Evolutionary conservation across 2,113 vertebrate species (phyloP).

Genomic region (Lichenostomus cassidix): DNA sequence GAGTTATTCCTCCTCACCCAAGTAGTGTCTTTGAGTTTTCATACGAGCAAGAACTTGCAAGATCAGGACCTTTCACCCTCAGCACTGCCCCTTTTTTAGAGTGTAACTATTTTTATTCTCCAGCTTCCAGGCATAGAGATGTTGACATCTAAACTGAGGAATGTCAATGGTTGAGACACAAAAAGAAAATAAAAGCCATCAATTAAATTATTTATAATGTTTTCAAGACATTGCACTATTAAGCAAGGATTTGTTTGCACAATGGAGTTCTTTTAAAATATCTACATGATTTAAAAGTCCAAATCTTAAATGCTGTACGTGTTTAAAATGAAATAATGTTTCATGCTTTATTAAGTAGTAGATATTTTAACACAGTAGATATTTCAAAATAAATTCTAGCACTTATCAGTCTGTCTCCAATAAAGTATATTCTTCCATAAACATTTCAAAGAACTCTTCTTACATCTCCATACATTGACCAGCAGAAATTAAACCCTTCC

Average conservation of each 20-base stretch:
- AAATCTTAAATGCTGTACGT: not conserved
- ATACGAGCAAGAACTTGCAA: conserved; percentile 14
- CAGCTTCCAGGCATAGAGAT: conserved; percentile 26
- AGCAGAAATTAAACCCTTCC: not conserved
- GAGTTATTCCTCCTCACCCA: conserved; percentile 19
- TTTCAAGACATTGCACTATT: not conserved
- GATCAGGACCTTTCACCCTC: conserved; percentile 33
- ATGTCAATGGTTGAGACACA: conserved; percentile 6
- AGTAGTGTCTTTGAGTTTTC: not conserved
- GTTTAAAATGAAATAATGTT: not conserved
- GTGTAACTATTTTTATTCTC: conserved; percentile 34
- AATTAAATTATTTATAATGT: not conserved
- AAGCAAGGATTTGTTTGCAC: not conserved
- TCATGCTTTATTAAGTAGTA: not conserved
- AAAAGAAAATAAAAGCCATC: not conserved
- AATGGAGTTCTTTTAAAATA: not conserved
- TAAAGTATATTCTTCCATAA: not conserved
- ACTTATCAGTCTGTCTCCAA: not conserved
- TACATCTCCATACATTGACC: not conserved
- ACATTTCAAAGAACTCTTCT: not conserved
- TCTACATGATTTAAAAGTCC: not conserved
- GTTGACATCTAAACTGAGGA: conserved; percentile 20
- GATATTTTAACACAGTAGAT: not conserved
- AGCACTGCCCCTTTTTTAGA: not conserved
- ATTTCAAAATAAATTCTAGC: not conserved